Conservation (phyloP, 2,888 invertebrate species). For the Nephrotoma guestfalica region DNA sequence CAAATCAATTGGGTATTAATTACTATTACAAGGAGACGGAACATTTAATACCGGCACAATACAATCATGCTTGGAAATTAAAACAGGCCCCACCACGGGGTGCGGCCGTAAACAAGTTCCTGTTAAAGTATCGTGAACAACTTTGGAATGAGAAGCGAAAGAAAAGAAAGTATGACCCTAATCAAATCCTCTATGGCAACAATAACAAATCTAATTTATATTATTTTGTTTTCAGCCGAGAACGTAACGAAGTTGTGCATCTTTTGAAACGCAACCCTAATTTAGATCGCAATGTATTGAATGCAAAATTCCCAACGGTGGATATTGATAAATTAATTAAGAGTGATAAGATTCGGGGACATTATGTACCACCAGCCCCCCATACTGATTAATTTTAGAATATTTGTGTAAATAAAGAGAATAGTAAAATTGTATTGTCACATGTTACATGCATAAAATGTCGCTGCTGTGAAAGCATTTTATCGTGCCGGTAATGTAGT, state of each 20-base stretch:
- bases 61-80: conserved; percentile 49
- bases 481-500: too few species aligned
- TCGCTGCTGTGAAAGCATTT: too few species aligned
- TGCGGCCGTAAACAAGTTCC: conserved; percentile 46
- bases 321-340: conserved; percentile 51
- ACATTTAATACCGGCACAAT: conserved; percentile 47
- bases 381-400: not conserved
- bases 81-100: conserved; percentile 40
- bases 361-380: conserved; percentile 34
- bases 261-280: conserved; percentile 62
- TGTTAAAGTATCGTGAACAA: conserved; percentile 49
- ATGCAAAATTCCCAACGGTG: conserved; percentile 59
- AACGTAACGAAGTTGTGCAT: conserved; percentile 51
- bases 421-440: not conserved
- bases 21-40: conserved; percentile 43
- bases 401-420: not conserved
- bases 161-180: conserved; percentile 36
- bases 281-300: conserved; percentile 52
- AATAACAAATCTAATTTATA: not conserved
- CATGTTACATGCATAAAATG: too few species aligned
- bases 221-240: conserved; percentile 32
- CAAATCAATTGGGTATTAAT: conserved; percentile 45
- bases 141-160: conserved; percentile 39
- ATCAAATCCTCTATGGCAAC: too few species aligned
- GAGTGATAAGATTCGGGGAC: conserved; percentile 43